Evolutionary conservation across 2,797 vertebrate genomes (phyloP).

Genomic region (Aulostomus chinensis): DNA sequence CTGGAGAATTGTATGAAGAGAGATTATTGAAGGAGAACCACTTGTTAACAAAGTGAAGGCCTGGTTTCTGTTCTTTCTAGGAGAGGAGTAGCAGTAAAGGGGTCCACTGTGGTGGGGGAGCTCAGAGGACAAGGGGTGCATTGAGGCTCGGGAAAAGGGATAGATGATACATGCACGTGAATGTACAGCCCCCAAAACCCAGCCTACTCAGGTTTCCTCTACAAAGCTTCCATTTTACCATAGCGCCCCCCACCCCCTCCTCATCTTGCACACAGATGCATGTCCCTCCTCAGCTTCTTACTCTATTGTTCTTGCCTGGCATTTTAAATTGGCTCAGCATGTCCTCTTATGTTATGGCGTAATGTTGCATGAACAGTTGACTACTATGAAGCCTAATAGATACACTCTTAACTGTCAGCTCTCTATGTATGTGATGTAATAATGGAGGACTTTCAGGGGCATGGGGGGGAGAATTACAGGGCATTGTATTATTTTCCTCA

Average conservation of each 20-base stretch:
- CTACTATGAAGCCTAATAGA: constrained; percentile 18
- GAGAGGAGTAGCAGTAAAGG: constrained; percentile 17
- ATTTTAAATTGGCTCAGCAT: constrained; percentile 32
- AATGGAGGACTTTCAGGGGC: constrained; percentile 39
- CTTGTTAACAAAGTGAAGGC: constrained; percentile 1
- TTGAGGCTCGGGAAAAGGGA: constrained; percentile 55
- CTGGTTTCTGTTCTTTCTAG: constrained; percentile 24
- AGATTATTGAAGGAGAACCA: not conserved
- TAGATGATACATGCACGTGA: constrained; percentile 64
- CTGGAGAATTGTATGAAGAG: not conserved
- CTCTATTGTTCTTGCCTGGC: constrained; percentile 25
- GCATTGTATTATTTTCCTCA: constrained; percentile 50
- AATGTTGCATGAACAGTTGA: constrained; percentile 30
- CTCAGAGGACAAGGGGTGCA: constrained; percentile 63
- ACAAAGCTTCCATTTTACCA: constrained; percentile 71
- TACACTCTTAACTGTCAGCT: constrained; percentile 18
- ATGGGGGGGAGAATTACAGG: constrained; percentile 11
- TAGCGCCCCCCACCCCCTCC: constrained; percentile 38
- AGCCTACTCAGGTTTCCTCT: constrained; percentile 60
- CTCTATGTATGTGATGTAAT: constrained; percentile 55
- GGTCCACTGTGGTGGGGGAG: constrained; percentile 27
- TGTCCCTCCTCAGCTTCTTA: constrained; percentile 17
- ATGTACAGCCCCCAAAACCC: constrained; percentile 55
- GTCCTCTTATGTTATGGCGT: constrained; percentile 42
- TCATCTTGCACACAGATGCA: constrained; percentile 56